Evolutionary conservation across 2,797 vertebrate species (phyloP), one percentile per base, ranked within the genome.

Genomic region (Acanthopagrus latus): DNA sequence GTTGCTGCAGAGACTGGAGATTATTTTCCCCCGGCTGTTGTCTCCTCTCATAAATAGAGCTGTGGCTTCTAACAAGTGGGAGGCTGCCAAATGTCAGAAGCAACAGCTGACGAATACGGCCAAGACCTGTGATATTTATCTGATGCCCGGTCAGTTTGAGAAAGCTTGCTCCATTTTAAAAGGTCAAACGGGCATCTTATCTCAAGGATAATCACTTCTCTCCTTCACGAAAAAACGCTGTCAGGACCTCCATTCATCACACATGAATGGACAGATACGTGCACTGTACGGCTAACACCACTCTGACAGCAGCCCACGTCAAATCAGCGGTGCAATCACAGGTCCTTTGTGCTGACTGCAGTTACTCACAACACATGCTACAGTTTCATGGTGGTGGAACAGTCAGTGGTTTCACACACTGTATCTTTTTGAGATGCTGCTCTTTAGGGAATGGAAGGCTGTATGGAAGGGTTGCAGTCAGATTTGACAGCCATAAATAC

Each of bases 111-210:
- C 82, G 87, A 84, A 85, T 57, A 80, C 73, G 81, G 71, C 56
- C 54, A n/a, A 79, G 83, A 90, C 81, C 85, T 87, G 76, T 87
- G 90, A 88, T 89, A 89, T 92, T 89, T 87, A 90, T 87, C 89
- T 84, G 76, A 88, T 68, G 79, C 81, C 68, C 17, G 48, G 84
- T 73, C 84, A 80, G 62, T 87, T 65, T 83, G 74, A 84, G 84
- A 70, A 85, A 71, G 60, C 85, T 68, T 20, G 66, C 57, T 78
- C 73, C 56, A 13, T 74, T 83, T 66, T 78, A 89, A 86, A 33
- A 90, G 86, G 88, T 88, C 84, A 90, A 89, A 78, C 1, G 33
- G 58, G 33, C 79, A 65, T 85, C 85, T 86, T 77, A 88, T 87
- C 79, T 78, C 21, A 68, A 66, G 38, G 74, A 86, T 88, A 76